Conservation (phyloP, 2,888 invertebrate genomes). For the Ferdinandea cuprea region DNA sequence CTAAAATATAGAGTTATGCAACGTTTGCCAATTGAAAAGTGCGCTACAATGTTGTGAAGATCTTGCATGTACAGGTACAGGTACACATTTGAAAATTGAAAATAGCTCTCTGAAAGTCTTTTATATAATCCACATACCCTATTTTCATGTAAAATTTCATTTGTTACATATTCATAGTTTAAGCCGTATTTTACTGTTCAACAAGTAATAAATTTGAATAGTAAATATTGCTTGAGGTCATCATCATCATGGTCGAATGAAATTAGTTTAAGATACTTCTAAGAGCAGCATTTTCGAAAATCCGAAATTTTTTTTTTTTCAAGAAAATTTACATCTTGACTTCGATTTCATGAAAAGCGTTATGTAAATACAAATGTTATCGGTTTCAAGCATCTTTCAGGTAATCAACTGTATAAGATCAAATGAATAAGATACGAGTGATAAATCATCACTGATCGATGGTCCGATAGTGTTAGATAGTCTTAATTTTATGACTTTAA, state of each 20-base stretch:
- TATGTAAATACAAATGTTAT: slow-evolving; percentile 46
- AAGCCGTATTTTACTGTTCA: background rate
- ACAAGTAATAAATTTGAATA: background rate
- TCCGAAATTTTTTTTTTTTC: slow-evolving; percentile 16
- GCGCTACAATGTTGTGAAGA: too few relatives aligned
- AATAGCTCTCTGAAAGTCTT: too few relatives aligned
- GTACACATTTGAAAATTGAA: too few relatives aligned
- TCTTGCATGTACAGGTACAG: too few relatives aligned
- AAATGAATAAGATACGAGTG: slow-evolving; percentile 51
- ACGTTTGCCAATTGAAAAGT: too few relatives aligned
- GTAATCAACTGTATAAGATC: slow-evolving; percentile 53
- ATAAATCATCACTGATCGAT: slow-evolving; percentile 58
- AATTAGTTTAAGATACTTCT: slow-evolving; percentile 5
- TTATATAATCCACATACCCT: too few relatives aligned
- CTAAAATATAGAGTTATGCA: too few relatives aligned
- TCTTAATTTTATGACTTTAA: slow-evolving; percentile 27
- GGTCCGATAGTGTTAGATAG: slow-evolving; percentile 6
- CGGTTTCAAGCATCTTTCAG: slow-evolving; percentile 43
- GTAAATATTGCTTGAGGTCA: slow-evolving; percentile 1
- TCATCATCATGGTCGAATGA: slow-evolving; percentile 25
- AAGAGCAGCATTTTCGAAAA: slow-evolving; percentile 11
- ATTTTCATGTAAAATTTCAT: background rate
- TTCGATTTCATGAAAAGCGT: slow-evolving; percentile 11
- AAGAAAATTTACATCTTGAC: slow-evolving; percentile 21
- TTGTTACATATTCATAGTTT: slow-evolving; percentile 29